phyloP scores from a whole-genome alignment of 2,888 invertebrate species.

The Pristionchus arcanus region DNA sequence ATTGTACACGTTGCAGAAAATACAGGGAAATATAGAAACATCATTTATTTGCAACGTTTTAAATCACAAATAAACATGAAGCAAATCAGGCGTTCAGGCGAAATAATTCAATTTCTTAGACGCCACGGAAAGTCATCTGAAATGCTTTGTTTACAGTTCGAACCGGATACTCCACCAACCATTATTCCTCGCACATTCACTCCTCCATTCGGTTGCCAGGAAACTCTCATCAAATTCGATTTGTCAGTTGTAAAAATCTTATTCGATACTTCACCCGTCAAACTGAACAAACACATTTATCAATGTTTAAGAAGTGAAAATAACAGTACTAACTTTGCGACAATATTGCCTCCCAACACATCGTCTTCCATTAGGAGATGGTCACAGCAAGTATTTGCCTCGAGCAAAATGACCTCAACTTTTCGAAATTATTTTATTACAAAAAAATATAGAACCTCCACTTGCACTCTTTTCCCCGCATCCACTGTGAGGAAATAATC shows the following conservation, averaged over 20 bases:
- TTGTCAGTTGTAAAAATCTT: not conserved
- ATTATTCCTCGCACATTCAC: constrained; percentile 42
- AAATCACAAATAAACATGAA: too few species aligned
- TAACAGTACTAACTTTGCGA: not conserved
- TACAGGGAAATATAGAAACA: too few species aligned
- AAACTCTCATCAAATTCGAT: constrained; percentile 1
- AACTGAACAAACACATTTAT: too few species aligned
- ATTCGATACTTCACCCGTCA: constrained; percentile 16
- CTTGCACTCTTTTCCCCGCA: not conserved
- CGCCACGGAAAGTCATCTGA: not conserved
- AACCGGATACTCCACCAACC: not conserved
- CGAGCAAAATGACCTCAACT: not conserved
- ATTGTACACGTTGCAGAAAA: too few species aligned
- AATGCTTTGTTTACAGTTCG: not conserved
- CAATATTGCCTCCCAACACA: not conserved
- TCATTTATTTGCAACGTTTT: too few species aligned
- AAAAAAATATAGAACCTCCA: not conserved
- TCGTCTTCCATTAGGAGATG: not conserved
- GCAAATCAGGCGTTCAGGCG: too few species aligned
- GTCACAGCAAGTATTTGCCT: constrained; percentile 18
- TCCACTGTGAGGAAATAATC: constrained; percentile 13
- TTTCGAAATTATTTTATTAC: not conserved
- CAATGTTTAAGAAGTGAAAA: too few species aligned
- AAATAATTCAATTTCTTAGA: not conserved
- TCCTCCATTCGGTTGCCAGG: constrained; percentile 37